Percentiles rank a stretch among this genome's conserved stretches.
phyloP scores from a whole-genome alignment of 1,140 invertebrate genomes.

The Amyelois transitella region DNA sequence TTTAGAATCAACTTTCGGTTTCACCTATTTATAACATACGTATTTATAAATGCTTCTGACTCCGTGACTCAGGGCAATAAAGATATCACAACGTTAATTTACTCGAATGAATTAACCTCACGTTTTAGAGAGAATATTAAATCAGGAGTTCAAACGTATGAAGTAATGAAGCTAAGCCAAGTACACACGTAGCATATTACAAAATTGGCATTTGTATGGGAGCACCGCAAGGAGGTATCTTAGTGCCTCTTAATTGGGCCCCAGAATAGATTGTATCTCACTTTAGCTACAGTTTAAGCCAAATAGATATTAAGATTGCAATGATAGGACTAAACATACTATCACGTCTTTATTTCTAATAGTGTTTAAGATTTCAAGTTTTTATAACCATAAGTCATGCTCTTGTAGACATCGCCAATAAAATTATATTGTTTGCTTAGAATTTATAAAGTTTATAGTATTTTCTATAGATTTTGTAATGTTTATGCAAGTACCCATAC shows the following conservation, averaged over 20 bases:
- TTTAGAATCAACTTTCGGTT: neutral
- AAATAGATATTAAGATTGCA: too few relatives aligned
- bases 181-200: neutral
- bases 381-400: too few relatives aligned
- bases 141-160: neutral
- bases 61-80: neutral
- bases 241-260: neutral
- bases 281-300: neutral
- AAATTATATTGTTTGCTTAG: too few relatives aligned
- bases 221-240: neutral
- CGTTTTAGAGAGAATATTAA: neutral
- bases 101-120: neutral
- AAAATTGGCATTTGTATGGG: slow-evolving; percentile 1
- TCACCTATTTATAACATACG: neutral
- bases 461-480: too few relatives aligned
- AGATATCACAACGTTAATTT: neutral
- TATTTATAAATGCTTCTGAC: neutral
- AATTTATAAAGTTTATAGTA: too few relatives aligned
- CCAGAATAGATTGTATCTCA: neutral
- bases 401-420: too few relatives aligned
- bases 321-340: too few relatives aligned
- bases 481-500: too few relatives aligned
- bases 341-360: too few relatives aligned
- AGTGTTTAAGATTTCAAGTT: too few relatives aligned
- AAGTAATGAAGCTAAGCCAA: neutral